phyloP scores from a whole-genome alignment of 2,888 invertebrate genomes.

The Athalia rosae region DNA sequence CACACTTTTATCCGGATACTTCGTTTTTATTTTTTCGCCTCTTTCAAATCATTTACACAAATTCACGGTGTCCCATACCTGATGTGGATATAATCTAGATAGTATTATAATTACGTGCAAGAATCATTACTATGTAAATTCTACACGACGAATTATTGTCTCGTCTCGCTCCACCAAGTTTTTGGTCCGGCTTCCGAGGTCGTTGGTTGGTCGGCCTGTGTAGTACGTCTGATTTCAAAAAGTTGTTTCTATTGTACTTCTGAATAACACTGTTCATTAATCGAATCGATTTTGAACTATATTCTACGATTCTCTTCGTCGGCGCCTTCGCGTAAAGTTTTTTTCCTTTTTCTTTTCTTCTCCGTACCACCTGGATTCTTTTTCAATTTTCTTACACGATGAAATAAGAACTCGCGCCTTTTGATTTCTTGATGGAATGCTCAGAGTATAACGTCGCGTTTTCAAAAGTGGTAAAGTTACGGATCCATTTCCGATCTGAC shows the following conservation, averaged over 20 bases:
- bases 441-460: too few species aligned
- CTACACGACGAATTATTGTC: neutral
- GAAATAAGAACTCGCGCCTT: too few species aligned
- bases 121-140: too few species aligned
- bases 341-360: neutral
- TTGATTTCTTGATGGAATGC: too few species aligned
- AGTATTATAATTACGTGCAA: too few species aligned
- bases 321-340: neutral
- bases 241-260: neutral
- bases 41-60: too few species aligned
- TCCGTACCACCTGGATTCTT: neutral
- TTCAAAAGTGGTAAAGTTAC: too few species aligned
- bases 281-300: neutral
- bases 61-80: too few species aligned
- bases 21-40: too few species aligned
- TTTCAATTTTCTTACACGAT: neutral
- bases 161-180: slow-evolving; percentile 28
- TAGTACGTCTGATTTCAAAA: neutral
- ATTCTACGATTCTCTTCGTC: neutral
- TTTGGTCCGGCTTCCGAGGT: slow-evolving; percentile 39
- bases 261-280: neutral
- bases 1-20: too few species aligned
- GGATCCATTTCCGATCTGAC: too few species aligned
- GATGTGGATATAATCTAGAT: too few species aligned
- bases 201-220: neutral